These are phyloP conservation scores for Probaryconus sp. DNA, from an alignment of 1,140 invertebrate species.

Conservation along the genomic window DNA sequence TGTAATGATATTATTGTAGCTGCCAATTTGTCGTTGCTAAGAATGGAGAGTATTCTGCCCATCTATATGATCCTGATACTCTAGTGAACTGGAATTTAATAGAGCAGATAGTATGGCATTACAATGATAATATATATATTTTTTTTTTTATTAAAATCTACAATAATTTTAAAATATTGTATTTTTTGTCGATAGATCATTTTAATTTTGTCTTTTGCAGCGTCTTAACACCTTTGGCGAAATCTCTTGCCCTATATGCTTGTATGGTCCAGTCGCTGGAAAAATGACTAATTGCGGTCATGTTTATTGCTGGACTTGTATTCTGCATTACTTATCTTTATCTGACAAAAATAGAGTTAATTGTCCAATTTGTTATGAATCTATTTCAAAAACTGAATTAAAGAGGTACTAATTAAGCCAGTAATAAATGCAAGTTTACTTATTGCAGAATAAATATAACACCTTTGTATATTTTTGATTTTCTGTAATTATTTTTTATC, in stretches of 20 bases:
- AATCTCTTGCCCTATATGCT: conserved; percentile 93
- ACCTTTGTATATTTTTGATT: conserved; percentile 46
- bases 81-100: conserved; percentile 94
- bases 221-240: conserved; percentile 82
- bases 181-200: conserved; percentile 4
- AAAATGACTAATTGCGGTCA: conserved; percentile 97
- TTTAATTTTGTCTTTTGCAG: conserved; percentile 69
- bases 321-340: conserved; percentile 93
- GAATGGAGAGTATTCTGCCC: conserved; percentile 86
- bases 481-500: conserved; percentile 57
- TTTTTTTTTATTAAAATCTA: neutral
- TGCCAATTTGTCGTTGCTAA: conserved; percentile 96
- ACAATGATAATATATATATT: neutral
- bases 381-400: conserved; percentile 86
- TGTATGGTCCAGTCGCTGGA: conserved; percentile 88
- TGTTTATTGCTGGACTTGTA: conserved; percentile 96
- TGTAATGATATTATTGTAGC: conserved; percentile 80
- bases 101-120: conserved; percentile 91
- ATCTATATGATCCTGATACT: conserved; percentile 90
- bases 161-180: neutral
- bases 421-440: too few species aligned
- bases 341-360: conserved; percentile 86
- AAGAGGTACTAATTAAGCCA: conserved; percentile 81
- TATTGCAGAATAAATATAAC: too few species aligned
- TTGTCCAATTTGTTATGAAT: conserved; percentile 93